Evolutionary conservation across 1,140 invertebrate genomes (phyloP).

Genomic region (Bombyx mori): DNA sequence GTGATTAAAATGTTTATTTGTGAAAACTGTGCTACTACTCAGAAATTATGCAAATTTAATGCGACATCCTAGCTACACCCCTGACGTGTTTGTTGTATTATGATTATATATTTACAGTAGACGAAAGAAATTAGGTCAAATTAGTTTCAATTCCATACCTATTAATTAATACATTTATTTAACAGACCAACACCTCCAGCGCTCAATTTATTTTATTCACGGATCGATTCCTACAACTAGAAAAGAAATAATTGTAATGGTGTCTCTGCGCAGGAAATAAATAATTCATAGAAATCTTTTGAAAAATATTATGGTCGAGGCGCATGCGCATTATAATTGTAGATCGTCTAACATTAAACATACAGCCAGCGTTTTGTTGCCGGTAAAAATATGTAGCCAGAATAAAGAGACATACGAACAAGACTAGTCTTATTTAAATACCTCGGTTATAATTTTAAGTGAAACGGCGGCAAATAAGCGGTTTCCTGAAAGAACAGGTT

Average conservation of each 20-base stretch:
- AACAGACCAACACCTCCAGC: slow-evolving; percentile 16
- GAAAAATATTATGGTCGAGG: slow-evolving; percentile 59
- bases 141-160: no score
- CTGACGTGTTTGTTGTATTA: no score
- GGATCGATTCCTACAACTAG: slow-evolving; percentile 48
- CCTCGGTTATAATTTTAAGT: no score
- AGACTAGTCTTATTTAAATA: neutral
- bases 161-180: slow-evolving; percentile 14
- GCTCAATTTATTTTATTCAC: slow-evolving; percentile 53
- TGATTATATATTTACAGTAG: no score
- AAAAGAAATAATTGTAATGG: slow-evolving; percentile 67
- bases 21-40: no score
- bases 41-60: no score
- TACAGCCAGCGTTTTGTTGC: slow-evolving; percentile 16
- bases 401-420: slow-evolving; percentile 3
- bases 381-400: slow-evolving; percentile 7
- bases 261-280: slow-evolving; percentile 55
- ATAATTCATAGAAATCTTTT: slow-evolving; percentile 67
- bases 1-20: no score
- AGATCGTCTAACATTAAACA: slow-evolving; percentile 42
- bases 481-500: no score
- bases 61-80: no score
- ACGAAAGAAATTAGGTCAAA: no score
- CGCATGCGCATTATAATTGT: slow-evolving; percentile 64
- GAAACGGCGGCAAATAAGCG: no score